phyloP scores from a whole-genome alignment of 2,797 vertebrate species.

The Periophthalmus magnuspinnatus region DNA sequence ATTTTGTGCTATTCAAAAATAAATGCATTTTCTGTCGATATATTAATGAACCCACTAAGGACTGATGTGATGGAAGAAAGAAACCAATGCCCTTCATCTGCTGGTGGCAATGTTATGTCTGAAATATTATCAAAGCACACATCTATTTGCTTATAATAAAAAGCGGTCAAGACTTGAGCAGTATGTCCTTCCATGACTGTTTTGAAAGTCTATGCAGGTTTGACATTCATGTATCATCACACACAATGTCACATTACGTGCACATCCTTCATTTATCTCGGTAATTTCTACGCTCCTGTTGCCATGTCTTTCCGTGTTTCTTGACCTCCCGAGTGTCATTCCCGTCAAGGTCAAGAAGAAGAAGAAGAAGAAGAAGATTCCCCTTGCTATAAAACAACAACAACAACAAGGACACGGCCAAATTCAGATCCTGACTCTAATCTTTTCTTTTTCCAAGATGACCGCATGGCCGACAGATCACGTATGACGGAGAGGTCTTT shows the following conservation, averaged over 20 bases:
- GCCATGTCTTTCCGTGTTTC: constrained; percentile 21
- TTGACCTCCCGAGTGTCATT: constrained; percentile 36
- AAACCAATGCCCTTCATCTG: not conserved
- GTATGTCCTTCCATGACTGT: constrained; percentile 30
- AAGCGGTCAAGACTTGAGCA: constrained; percentile 23
- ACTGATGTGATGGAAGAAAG: not conserved
- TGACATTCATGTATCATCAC: constrained; percentile 34
- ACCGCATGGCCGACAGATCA: constrained; percentile 57
- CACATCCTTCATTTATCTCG: constrained; percentile 38
- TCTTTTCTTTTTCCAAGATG: constrained; percentile 59
- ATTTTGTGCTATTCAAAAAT: no score
- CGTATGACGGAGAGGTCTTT: constrained; percentile 62
- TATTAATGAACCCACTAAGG: not conserved
- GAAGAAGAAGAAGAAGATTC: constrained; percentile 35
- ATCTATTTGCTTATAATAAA: not conserved
- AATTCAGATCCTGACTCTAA: constrained; percentile 59
- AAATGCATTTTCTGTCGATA: no score
- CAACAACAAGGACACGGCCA: constrained; percentile 28
- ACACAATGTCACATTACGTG: constrained; percentile 25
- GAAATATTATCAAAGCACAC: not conserved
- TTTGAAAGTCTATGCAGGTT: constrained; percentile 39
- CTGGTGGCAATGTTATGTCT: not conserved
- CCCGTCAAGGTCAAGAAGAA: constrained; percentile 52
- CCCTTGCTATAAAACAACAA: constrained; percentile 12
- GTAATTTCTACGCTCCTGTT: constrained; percentile 27